Evolutionary conservation across 2,888 invertebrate species (phyloP), one percentile per base, ranked within the genome.

Genomic region (Neria commutata): DNA sequence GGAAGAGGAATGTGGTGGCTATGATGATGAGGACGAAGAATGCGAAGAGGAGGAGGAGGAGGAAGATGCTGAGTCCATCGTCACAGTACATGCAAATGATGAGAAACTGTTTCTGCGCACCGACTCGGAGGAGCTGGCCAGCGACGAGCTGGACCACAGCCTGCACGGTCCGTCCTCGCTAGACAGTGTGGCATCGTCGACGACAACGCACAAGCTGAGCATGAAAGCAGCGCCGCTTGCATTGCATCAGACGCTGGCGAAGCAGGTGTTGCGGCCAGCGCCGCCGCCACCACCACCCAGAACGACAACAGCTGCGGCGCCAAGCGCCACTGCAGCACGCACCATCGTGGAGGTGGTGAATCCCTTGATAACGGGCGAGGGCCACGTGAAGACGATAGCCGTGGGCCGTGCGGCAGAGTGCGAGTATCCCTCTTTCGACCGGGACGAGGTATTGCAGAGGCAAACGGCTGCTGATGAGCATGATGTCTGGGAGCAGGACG

Each of bases 51-150:
- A 83, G 11, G 82, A 81, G 72, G 85, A 86, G 14, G 86, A 86
- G 59, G 83, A 85, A 75, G 86, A 79, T 78, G 86, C 81, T 54
- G 80, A 83, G 64, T 82, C 83, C 17, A 84, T 83, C 68, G 82
- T 83, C 16, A 83, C 84, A 40, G 83, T 83, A 52, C 83, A 83
- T 63, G 78, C 80, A 47, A 80, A 79, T 69, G 73, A 72, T 51
- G 81, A 81, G 61, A 80, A 78, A 69, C 70, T 81, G 56, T 81
- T 79, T 68, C 67, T 81, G 57, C 78, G 75, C 62, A 73, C 73
- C 54, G 77, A 79, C 59, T 68, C 70, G 26, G 73, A 71, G 46
- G 67, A 19, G 34, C 56, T 56, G 25, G 61, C 59, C 16, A 59
- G 58, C n/a, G 57, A 67, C 51, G 67, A 68, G 52, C 67, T 69